phyloP scores from a whole-genome alignment of 92 coral and sea anemone species.

The Epizoanthus stellaris region DNA sequence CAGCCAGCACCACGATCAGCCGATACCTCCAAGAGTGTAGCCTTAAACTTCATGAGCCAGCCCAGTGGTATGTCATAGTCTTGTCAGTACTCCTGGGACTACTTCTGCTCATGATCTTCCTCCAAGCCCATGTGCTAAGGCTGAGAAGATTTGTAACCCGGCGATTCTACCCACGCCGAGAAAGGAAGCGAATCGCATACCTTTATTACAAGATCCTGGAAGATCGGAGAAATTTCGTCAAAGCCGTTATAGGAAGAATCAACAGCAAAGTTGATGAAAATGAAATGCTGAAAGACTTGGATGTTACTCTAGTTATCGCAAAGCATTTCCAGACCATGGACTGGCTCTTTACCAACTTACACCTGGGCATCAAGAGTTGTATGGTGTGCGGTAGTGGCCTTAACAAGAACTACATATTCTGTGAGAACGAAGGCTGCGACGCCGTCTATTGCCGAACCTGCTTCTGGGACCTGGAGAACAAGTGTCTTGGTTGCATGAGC shows the following conservation, averaged over 20 bases:
- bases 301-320: conserved; percentile 81
- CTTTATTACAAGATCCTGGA: conserved; percentile 93
- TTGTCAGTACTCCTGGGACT: conserved; percentile 74
- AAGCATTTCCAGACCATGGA: conserved; percentile 76
- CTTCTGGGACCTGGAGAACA: conserved; percentile 97
- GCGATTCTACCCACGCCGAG: conserved; percentile 87
- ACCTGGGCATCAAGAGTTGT: conserved; percentile 76
- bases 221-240: conserved; percentile 85
- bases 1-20: conserved; percentile 10
- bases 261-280: conserved; percentile 85
- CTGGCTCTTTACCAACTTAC: conserved; percentile 73
- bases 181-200: conserved; percentile 91
- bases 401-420: conserved; percentile 75
- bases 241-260: conserved; percentile 84
- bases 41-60: conserved; percentile 62
- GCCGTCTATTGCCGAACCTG: conserved; percentile 96
- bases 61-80: conserved; percentile 59
- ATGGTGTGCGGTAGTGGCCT: conserved; percentile 89
- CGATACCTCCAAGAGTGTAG: conserved; percentile 48
- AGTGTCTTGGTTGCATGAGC: conserved; percentile 93
- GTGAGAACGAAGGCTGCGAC: conserved; percentile 86
- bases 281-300: conserved; percentile 79
- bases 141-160: conserved; percentile 85
- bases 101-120: conserved; percentile 77
- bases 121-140: conserved; percentile 84